These are phyloP conservation scores for Araneus ventricosus DNA, from an alignment of 1,140 invertebrate species.

Conservation along the genomic window DNA sequence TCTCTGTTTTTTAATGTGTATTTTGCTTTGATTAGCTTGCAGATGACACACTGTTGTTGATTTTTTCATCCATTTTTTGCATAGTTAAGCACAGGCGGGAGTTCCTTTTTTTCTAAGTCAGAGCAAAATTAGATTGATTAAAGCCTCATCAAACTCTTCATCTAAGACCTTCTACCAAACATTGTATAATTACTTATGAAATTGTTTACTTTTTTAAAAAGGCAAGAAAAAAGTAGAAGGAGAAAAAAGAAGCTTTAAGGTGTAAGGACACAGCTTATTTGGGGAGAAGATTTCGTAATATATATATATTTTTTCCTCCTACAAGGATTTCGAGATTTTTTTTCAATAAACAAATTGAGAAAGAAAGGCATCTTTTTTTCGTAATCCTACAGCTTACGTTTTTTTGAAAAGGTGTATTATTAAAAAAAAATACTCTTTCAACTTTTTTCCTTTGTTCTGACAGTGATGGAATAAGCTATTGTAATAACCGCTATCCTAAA, in stretches of 20 bases:
- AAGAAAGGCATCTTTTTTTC: slow-evolving; percentile 13
- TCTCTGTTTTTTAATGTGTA: neutral
- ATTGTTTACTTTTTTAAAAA: slow-evolving; percentile 56
- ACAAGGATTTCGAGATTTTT: neutral
- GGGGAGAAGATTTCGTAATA: neutral
- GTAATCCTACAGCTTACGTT: slow-evolving; percentile 37
- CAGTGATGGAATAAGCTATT: slow-evolving; percentile 66
- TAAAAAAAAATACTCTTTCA: slow-evolving; percentile 56
- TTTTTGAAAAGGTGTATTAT: slow-evolving; percentile 47
- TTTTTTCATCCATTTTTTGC: slow-evolving; percentile 14
- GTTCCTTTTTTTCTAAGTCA: slow-evolving; percentile 8
- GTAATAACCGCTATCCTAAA: slow-evolving; percentile 57
- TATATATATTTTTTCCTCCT: neutral
- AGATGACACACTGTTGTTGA: neutral
- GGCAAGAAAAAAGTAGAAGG: neutral
- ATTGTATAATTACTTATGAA: slow-evolving; percentile 56
- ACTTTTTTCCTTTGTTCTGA: slow-evolving; percentile 45
- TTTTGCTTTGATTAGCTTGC: neutral
- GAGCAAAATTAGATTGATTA: slow-evolving; percentile 45
- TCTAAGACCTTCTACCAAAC: neutral
- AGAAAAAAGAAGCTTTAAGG: slow-evolving; percentile 17
- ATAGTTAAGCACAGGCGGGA: neutral
- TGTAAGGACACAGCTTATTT: slow-evolving; percentile 27
- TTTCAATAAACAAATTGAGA: slow-evolving; percentile 37
- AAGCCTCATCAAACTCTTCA: slow-evolving; percentile 40